A percentile compares a stretch with the other conserved stretches of the same genome.
Conservation (phyloP, 2,888 invertebrate species). For the Metacarcinus magister region DNA sequence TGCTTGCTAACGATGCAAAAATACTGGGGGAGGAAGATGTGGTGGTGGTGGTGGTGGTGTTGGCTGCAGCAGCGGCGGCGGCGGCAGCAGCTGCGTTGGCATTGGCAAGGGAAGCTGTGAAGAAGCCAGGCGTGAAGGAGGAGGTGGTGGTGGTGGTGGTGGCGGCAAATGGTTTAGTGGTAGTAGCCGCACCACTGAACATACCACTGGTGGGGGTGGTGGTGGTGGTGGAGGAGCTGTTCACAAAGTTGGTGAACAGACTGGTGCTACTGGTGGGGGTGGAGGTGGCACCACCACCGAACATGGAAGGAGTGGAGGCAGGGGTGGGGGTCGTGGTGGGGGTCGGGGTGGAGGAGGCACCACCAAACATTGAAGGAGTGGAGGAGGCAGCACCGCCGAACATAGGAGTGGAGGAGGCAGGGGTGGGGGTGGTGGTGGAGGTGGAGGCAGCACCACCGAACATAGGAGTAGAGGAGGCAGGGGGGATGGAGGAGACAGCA, state of each 20-base stretch:
- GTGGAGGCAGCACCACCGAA: constrained; percentile 9
- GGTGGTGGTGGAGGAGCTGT: not conserved
- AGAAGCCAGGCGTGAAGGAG: not conserved
- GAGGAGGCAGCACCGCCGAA: constrained; percentile 18
- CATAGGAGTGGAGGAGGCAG: not conserved
- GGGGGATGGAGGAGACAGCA: not conserved
- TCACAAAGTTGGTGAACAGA: not conserved
- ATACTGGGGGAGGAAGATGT: constrained; percentile 65
- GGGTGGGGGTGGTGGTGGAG: not conserved
- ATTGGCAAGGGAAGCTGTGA: not conserved
- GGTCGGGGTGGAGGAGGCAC: not conserved
- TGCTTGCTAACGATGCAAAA: constrained; percentile 52
- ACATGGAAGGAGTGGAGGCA: not conserved
- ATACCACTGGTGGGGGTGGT: constrained; percentile 3
- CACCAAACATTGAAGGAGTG: not conserved
- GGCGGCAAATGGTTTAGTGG: not conserved
- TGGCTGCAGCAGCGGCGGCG: not conserved
- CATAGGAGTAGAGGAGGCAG: not conserved
- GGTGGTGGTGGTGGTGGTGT: constrained; percentile 12
- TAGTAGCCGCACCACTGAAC: constrained; percentile 35
- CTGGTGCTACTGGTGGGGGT: not conserved
- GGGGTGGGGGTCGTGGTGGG: not conserved
- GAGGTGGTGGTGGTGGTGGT: not conserved
- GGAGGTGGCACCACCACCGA: not conserved
- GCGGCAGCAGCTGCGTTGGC: not conserved